Base-by-base conservation (phyloP, 2,888 invertebrate genomes). In the Caenorhabditis angaria region DNA sequence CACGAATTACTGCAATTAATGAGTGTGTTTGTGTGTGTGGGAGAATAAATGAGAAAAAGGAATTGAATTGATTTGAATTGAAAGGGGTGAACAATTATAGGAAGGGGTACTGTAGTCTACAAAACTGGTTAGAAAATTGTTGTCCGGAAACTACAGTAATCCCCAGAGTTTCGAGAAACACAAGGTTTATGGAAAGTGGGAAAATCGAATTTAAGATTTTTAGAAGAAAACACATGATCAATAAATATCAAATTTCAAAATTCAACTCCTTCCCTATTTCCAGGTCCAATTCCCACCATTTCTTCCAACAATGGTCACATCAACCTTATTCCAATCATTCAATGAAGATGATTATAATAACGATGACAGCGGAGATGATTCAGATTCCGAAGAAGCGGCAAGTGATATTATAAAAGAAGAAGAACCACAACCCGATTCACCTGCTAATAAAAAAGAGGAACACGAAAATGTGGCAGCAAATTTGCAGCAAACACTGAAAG, bases 401-500 rank as follows among this genome's bases (percentile, higher is more conserved):
- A 69, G 64, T n/a, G 74, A 74, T 20, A 65, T 54, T 14, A 18
- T 70, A 51, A 71, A 71, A 27, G 67, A 72, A 48, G 72, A 72
- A n/a, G 64, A 67, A 29, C 58, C 64, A 12, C n/a, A n/a, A n/a
- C n/a, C 22, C 14, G 59, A 55, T 14, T 69, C 68, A 2, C 65
- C 73, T 5, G 53, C 64, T 4, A 35, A 54, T 20, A 55, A 54
- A 41, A 55, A 62, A 20, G 55, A 62, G 18, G 41, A 32, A 12
- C 5, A 41, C 22, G 41, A 35, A 4, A 64, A 65, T 50, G 61
- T 59, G 48, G 51, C 76, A 20, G 71, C 69, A 22, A 62, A 67
- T 29, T 67, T 83, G 20, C 81, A 83, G 48, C 77, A 82, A 61
- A 83, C 82, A 51, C 58, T 85, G 48, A 83, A 84, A 59, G 85